These are phyloP conservation scores for Oscheius sp. DNA, from an alignment of 2,888 invertebrate species.

Conservation along the genomic window DNA sequence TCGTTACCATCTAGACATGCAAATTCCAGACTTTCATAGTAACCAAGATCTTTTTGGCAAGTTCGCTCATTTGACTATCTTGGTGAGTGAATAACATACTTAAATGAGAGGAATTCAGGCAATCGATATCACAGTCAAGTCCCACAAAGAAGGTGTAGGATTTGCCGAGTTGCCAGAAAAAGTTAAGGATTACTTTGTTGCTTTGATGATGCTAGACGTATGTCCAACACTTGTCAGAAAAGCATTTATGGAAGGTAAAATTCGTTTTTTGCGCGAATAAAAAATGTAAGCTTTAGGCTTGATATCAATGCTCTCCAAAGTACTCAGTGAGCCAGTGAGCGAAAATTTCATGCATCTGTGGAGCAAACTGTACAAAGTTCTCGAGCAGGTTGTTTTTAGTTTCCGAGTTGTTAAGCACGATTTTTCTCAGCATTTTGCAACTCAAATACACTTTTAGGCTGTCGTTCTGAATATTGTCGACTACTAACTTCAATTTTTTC, in stretches of 20 bases:
- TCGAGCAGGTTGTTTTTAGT: slow-evolving; percentile 61
- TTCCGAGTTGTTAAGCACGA: too few relatives aligned
- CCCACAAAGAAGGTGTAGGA: slow-evolving; percentile 57
- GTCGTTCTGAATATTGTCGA: slow-evolving; percentile 54
- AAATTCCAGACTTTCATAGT: slow-evolving; percentile 47
- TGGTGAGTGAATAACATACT: slow-evolving; percentile 38
- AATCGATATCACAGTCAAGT: slow-evolving; percentile 62
- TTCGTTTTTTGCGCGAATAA: background rate
- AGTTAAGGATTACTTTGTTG: slow-evolving; percentile 60
- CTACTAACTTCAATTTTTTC: slow-evolving; percentile 38
- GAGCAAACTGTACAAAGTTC: slow-evolving; percentile 69
- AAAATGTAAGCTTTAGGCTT: slow-evolving; percentile 48
- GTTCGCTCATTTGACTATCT: slow-evolving; percentile 58
- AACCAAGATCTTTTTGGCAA: slow-evolving; percentile 48
- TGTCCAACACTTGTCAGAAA: slow-evolving; percentile 69
- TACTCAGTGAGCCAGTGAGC: slow-evolving; percentile 44
- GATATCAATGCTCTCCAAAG: slow-evolving; percentile 57
- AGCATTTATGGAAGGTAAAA: slow-evolving; percentile 59
- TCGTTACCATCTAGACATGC: slow-evolving; percentile 52
- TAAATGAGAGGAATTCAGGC: slow-evolving; percentile 46
- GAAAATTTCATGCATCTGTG: slow-evolving; percentile 63
- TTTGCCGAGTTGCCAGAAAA: slow-evolving; percentile 57
- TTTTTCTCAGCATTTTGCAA: too few relatives aligned
- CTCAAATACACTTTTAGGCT: slow-evolving; percentile 30
- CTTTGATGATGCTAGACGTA: slow-evolving; percentile 66